Conservation (phyloP, 30 jellyfish, hydroid and myxozoan species). For the Aurelia aurita complex sp. Pacific region DNA sequence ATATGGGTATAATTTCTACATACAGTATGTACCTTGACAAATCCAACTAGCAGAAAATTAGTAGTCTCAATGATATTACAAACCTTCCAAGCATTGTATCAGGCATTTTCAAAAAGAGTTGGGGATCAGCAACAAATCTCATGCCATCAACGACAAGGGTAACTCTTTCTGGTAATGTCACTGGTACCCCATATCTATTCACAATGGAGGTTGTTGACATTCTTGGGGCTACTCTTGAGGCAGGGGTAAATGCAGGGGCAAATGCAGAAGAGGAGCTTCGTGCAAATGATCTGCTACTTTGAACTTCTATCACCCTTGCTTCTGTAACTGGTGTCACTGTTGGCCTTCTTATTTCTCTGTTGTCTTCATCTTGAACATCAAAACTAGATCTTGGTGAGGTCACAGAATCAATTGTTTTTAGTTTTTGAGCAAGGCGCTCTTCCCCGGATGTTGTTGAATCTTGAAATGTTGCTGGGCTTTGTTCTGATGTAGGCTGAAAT, state of each 20-base stretch:
- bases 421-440: conserved; percentile 81
- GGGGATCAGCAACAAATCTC: conserved; percentile 86
- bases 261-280: conserved; percentile 47
- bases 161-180: conserved; percentile 55
- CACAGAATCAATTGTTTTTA: conserved; percentile 81
- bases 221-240: conserved; percentile 46
- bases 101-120: conserved; percentile 66
- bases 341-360: background rate
- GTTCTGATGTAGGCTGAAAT: conserved; percentile 2
- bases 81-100: conserved; percentile 95
- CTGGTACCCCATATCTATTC: conserved; percentile 16
- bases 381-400: conserved; percentile 81
- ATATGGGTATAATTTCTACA: too few relatives aligned
- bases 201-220: conserved; percentile 21
- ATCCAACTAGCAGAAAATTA: too few relatives aligned
- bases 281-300: conserved; percentile 11
- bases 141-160: conserved; percentile 86
- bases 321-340: background rate
- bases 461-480: conserved; percentile 3
- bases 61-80: background rate
- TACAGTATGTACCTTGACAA: too few relatives aligned
- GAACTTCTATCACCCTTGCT: background rate
- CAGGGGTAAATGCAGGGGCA: conserved; percentile 4
- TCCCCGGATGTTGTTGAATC: conserved; percentile 68
- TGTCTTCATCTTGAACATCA: conserved; percentile 50